Evolutionary conservation across 37 sponge, comb jelly and placozoan species (phyloP).

Genomic region (Beroe ovata): DNA sequence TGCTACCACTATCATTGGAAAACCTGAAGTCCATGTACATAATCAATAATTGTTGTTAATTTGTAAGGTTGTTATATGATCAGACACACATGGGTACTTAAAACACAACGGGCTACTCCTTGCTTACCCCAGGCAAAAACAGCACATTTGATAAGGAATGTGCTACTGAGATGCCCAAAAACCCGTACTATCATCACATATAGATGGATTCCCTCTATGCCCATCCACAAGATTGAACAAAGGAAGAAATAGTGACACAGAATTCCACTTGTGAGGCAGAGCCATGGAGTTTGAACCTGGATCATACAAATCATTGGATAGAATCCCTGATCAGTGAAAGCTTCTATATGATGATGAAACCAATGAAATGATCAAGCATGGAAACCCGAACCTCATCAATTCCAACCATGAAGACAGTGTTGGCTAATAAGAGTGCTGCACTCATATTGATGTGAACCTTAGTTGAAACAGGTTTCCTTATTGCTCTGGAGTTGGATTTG

Average conservation of each 20-base stretch:
- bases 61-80: too few species aligned
- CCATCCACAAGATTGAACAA: slow-evolving; percentile 50
- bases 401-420: not conserved
- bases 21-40: slow-evolving; percentile 18
- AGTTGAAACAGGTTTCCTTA: slow-evolving; percentile 31
- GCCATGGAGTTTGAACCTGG: not conserved
- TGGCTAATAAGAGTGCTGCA: slow-evolving; percentile 36
- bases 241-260: slow-evolving; percentile 56
- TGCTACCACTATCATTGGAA: slow-evolving; percentile 21
- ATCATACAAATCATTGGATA: too few species aligned
- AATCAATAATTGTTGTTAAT: too few species aligned
- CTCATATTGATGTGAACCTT: slow-evolving; percentile 60
- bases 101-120: too few species aligned
- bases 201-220: slow-evolving; percentile 44
- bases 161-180: slow-evolving; percentile 51
- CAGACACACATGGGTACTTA: too few species aligned
- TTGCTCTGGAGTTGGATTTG: slow-evolving; percentile 5
- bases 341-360: too few species aligned
- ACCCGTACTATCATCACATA: slow-evolving; percentile 65
- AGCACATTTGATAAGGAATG: slow-evolving; percentile 59
- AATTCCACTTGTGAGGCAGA: not conserved
- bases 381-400: slow-evolving; percentile 58
- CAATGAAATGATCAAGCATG: too few species aligned
- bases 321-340: too few species aligned
- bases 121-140: slow-evolving; percentile 17